phyloP scores from a whole-genome alignment of 2,797 vertebrate species.

The Vespertilio murinus region DNA sequence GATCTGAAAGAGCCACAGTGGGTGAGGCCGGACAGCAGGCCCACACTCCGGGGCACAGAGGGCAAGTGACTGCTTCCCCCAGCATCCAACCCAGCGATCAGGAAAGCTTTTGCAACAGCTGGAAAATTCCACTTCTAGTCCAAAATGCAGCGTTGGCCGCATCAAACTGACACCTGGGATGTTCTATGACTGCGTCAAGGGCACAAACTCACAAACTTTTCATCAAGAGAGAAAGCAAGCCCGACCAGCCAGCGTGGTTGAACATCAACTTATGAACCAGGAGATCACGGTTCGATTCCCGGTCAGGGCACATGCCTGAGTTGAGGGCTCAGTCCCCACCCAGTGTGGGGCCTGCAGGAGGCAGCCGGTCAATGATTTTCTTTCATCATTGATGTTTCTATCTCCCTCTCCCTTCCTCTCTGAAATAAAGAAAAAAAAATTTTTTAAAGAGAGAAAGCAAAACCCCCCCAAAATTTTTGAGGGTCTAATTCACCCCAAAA shows the following conservation, averaged over 20 bases:
- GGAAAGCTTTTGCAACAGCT: neutral
- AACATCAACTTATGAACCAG: too few species aligned
- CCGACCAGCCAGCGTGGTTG: too few species aligned
- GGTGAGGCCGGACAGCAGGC: neutral
- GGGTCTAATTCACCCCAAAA: neutral
- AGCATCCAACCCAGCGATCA: neutral
- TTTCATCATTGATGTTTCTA: too few species aligned
- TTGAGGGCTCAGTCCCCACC: too few species aligned
- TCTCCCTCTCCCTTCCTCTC: too few species aligned
- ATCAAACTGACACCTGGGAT: neutral
- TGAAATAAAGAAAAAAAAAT: too few species aligned
- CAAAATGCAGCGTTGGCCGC: neutral
- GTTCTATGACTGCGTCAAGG: neutral
- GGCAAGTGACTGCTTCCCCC: neutral
- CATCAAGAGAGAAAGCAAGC: neutral
- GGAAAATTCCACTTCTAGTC: neutral
- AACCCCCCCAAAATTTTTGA: neutral
- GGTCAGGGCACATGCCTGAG: too few species aligned
- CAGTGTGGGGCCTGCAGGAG: too few species aligned
- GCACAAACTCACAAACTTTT: neutral
- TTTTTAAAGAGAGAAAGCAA: neutral
- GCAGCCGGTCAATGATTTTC: too few species aligned
- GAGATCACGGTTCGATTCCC: too few species aligned
- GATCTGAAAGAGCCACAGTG: constrained; percentile 83
- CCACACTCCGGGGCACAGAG: neutral